Evolutionary conservation across 2,113 vertebrate genomes (phyloP).

Genomic region (Platichthys stellatus): DNA sequence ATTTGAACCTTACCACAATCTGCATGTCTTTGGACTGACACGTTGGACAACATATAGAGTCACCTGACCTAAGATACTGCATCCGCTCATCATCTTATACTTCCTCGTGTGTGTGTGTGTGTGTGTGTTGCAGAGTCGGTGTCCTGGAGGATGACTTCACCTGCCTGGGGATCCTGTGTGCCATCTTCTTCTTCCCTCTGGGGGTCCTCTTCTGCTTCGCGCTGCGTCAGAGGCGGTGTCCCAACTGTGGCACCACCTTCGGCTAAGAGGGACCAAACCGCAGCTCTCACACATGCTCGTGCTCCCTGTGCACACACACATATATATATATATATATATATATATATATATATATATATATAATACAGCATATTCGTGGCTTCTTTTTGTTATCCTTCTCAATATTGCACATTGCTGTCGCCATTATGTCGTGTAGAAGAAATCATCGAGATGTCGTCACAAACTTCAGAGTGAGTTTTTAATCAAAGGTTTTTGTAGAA

Average conservation of each 20-base stretch:
- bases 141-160: constrained; percentile 98
- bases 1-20: too few relatives aligned
- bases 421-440: constrained; percentile 50
- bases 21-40: too few relatives aligned
- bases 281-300: constrained; percentile 27
- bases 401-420: constrained; percentile 64
- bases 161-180: constrained; percentile 94
- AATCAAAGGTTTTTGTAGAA: constrained; percentile 37
- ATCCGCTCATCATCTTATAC: not conserved
- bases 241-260: constrained; percentile 96
- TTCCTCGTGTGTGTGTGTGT: not conserved
- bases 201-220: constrained; percentile 97
- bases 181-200: constrained; percentile 96
- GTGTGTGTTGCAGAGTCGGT: constrained; percentile 86
- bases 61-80: too few relatives aligned
- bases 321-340: not conserved
- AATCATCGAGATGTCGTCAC: constrained; percentile 42
- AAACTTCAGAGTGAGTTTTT: constrained; percentile 30
- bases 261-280: constrained; percentile 86
- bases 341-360: not conserved
- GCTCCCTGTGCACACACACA: not conserved
- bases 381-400: constrained; percentile 32
- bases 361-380: constrained; percentile 39
- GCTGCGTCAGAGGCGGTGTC: constrained; percentile 95
- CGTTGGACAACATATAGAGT: too few relatives aligned